A percentile compares a stretch with the other conserved stretches of the same genome.
Evolutionary conservation across 2,888 invertebrate species (phyloP).

Genomic region (Magallana nippona): DNA sequence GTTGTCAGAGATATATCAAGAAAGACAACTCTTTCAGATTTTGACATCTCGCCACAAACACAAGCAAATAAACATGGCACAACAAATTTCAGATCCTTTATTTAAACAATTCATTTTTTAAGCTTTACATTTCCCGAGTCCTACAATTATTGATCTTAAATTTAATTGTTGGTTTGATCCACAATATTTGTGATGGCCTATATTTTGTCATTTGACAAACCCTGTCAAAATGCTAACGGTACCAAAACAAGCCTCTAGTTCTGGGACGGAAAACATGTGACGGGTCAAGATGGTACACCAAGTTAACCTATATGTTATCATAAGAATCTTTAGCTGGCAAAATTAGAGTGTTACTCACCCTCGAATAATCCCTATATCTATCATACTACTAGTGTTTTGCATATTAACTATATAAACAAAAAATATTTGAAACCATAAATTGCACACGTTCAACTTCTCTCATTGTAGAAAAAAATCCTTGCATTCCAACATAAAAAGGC

Average conservation of each 20-base stretch:
- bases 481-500: background rate
- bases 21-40: too few species aligned
- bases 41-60: too few species aligned
- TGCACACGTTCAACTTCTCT: background rate
- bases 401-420: background rate
- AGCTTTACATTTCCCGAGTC: slow-evolving; percentile 2
- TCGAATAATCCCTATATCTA: background rate
- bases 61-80: too few species aligned
- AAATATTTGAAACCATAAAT: slow-evolving; percentile 7
- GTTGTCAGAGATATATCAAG: too few species aligned
- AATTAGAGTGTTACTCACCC: background rate
- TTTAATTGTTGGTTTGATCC: background rate
- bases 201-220: background rate
- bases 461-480: background rate
- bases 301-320: background rate
- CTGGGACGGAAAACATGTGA: slow-evolving; percentile 5
- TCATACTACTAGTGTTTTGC: background rate
- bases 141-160: slow-evolving; percentile 24
- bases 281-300: background rate
- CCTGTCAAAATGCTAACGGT: background rate
- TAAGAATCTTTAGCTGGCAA: background rate
- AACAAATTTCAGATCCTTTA: slow-evolving; percentile 24
- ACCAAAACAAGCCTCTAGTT: slow-evolving; percentile 22
- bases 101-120: background rate
- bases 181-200: background rate